phyloP scores from a whole-genome alignment of 2,113 vertebrate species.

The Apodemus sylvaticus region DNA sequence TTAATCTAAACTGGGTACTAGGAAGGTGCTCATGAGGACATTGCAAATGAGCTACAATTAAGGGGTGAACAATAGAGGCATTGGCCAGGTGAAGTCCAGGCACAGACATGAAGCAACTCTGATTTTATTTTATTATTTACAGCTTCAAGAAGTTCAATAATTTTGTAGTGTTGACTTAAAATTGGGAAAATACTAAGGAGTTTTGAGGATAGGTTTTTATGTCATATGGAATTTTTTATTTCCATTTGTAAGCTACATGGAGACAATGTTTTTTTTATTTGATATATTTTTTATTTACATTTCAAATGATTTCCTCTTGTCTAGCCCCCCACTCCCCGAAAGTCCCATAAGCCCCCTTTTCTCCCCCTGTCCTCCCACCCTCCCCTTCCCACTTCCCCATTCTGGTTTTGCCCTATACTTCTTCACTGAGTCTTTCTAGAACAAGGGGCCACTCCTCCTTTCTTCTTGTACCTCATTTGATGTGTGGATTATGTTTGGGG shows the following conservation, averaged over 20 bases:
- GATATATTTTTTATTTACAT: too few species aligned
- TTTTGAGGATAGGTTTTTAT: neutral
- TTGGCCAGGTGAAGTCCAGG: neutral
- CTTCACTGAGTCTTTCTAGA: too few species aligned
- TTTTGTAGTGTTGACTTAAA: neutral
- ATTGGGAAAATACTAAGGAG: neutral
- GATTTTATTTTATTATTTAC: neutral
- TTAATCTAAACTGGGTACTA: neutral
- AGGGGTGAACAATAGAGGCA: neutral
- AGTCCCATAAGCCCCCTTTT: too few species aligned
- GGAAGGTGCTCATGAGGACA: neutral
- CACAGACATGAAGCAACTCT: neutral
- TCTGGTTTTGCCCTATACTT: too few species aligned
- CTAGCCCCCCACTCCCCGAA: too few species aligned
- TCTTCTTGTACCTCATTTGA: too few species aligned
- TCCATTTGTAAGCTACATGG: constrained; percentile 1
- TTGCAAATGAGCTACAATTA: neutral
- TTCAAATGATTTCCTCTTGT: too few species aligned
- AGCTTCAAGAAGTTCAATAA: neutral
- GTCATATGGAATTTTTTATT: constrained; percentile 22
- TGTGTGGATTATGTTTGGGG: too few species aligned
- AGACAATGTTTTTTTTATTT: constrained; percentile 37
- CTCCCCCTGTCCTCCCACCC: too few species aligned
- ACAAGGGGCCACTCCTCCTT: too few species aligned
- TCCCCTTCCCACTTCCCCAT: too few species aligned